phyloP scores from a whole-genome alignment of 2,113 vertebrate species.

The Saccopteryx bilineata region DNA sequence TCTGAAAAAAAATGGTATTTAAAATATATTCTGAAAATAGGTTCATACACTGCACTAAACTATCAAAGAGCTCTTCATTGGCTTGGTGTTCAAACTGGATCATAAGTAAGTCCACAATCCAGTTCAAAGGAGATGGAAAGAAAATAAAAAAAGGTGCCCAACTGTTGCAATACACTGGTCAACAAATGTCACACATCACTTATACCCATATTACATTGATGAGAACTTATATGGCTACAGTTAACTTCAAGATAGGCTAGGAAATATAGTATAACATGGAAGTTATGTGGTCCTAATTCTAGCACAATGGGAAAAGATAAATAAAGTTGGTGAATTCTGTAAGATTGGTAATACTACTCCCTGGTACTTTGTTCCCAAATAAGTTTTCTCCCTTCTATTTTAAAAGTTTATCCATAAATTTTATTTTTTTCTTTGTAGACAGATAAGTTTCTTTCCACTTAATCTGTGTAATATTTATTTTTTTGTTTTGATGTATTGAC shows the following conservation, averaged over 20 bases:
- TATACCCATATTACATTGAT: neutral
- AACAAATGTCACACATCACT: neutral
- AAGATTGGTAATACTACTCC: neutral
- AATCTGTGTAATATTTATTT: neutral
- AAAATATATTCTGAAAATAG: conserved; percentile 1
- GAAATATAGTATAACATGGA: neutral
- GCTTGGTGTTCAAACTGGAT: neutral
- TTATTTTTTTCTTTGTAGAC: neutral
- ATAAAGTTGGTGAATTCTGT: neutral
- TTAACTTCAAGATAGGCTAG: neutral
- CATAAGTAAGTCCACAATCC: neutral
- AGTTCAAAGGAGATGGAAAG: neutral
- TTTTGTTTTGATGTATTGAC: conserved; percentile 7
- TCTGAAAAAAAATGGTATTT: neutral
- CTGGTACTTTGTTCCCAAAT: neutral
- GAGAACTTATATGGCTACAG: neutral
- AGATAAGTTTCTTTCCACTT: conserved; percentile 4
- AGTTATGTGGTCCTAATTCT: neutral
- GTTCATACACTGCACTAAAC: neutral
- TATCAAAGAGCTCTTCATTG: neutral
- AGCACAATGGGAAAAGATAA: neutral
- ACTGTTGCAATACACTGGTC: neutral
- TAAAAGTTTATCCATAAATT: neutral
- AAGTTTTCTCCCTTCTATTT: conserved; percentile 11
- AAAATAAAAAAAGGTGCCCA: neutral